phyloP scores from a whole-genome alignment of 2,113 vertebrate species.

The Lampris incognitus region DNA sequence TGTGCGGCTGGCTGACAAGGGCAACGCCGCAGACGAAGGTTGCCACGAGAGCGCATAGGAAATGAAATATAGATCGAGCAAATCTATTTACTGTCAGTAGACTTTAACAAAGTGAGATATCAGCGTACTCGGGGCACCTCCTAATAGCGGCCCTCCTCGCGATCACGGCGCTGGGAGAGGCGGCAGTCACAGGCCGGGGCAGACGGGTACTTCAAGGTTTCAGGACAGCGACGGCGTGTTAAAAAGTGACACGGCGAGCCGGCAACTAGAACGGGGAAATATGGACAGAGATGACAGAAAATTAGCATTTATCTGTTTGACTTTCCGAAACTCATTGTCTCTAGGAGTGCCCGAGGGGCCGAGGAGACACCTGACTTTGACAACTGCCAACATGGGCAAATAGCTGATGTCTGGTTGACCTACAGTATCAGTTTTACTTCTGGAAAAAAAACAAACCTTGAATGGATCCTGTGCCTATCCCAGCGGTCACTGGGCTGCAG shows the following conservation, averaged over 20 bases:
- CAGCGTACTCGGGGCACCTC: constrained; percentile 18
- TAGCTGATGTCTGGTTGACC: neutral
- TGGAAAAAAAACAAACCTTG: too few species aligned
- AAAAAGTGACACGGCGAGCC: neutral
- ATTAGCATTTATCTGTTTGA: constrained; percentile 42
- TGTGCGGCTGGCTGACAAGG: constrained; percentile 49
- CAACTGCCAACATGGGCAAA: neutral
- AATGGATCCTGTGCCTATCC: too few species aligned
- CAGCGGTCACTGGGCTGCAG: too few species aligned
- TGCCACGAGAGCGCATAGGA: constrained; percentile 54
- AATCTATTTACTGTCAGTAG: constrained; percentile 70
- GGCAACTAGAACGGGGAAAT: neutral
- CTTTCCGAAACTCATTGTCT: constrained; percentile 33
- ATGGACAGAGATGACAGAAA: constrained; percentile 13
- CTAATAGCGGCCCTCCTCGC: constrained; percentile 4
- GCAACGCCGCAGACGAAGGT: constrained; percentile 28
- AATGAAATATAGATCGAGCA: constrained; percentile 67
- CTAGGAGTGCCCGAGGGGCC: constrained; percentile 1
- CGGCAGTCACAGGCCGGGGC: neutral
- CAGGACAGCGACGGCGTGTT: constrained; percentile 4
- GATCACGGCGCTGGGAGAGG: constrained; percentile 14
- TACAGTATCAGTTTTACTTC: too few species aligned
- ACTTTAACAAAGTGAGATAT: constrained; percentile 57
- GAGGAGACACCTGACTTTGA: constrained; percentile 3
- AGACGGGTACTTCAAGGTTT: neutral